phyloP scores from a whole-genome alignment of 2,113 vertebrate species.

The Aldabrachelys gigantea region DNA sequence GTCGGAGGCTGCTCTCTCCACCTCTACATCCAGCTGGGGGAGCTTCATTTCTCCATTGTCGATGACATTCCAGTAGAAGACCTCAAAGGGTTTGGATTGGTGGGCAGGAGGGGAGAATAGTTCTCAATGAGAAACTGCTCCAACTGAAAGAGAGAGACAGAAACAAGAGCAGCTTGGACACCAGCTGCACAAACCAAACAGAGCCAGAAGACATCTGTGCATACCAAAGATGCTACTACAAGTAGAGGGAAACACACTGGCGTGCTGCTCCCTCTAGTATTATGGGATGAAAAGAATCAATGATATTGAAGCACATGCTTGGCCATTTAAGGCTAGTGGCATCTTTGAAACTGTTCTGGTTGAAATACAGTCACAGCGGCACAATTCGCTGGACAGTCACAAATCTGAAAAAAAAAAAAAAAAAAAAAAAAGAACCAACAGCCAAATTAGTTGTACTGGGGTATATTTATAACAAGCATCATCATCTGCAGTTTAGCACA shows the following conservation, averaged over 20 bases:
- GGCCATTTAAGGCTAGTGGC: background rate
- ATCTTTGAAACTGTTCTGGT: background rate
- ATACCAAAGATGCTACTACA: too few species aligned
- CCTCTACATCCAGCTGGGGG: background rate
- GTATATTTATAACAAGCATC: background rate
- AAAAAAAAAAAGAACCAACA: too few species aligned
- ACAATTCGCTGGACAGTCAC: background rate
- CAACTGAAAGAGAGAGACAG: background rate
- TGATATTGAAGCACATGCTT: background rate
- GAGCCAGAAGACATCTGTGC: background rate
- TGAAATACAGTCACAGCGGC: background rate
- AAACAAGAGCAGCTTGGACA: background rate
- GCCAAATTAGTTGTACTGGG: background rate
- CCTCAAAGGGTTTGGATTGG: background rate
- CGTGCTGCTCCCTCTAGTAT: background rate
- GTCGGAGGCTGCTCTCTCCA: background rate
- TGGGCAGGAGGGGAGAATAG: too few species aligned
- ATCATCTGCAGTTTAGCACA: background rate
- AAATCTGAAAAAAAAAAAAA: background rate
- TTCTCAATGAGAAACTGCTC: background rate
- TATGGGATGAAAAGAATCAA: background rate
- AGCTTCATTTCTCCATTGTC: background rate
- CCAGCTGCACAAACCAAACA: background rate
- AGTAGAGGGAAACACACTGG: too few species aligned
- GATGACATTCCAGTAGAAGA: background rate